Evolutionary conservation across 2,797 vertebrate species (phyloP), one percentile per base, ranked within the genome.

Genomic region (Enteromius afrohamiltoni): DNA sequence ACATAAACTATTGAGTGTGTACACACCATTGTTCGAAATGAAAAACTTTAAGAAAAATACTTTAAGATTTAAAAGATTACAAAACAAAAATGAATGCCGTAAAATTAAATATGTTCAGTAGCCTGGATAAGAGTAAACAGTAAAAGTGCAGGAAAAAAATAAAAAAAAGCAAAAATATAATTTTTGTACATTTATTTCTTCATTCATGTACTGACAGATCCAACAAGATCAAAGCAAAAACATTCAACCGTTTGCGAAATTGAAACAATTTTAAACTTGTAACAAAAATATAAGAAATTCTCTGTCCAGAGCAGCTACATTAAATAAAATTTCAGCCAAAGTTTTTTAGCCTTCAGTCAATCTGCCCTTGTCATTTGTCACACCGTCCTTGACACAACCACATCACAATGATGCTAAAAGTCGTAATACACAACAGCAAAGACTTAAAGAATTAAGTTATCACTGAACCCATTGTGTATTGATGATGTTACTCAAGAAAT

Each of bases 401-500:
- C 51, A 83, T 83, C 14, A 70, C 34, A 64, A 34, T 1, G 16
- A 83, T 47, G 51, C 65, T 77, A 47, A 83, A 77, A 16, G 3
- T 49, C 40, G 77, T 17, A 60, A 60, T 70, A 70, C 64, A 77
- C 65, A 82, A 83, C 81, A 83, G 81, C 34, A 76, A 68, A 58
- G 62, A 83, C 81, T 83, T 83, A 58, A 67, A 83, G 34, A 77
- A 68, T 83, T 69, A 83, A 83, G 73, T 83, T 58, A 83, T 60
- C 74, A 77, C 65, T 34, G 21, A 83, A 77, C 29, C 82, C 47
- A 69, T 62, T 68, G 65, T 69, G 82, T 26, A 51, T 21, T 42
- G 23, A 49, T 47, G 49, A 55, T 76, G 37, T 58, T 55, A 77
- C 64, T 77, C 23, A 58, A 8, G 14, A 76, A 74, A 51, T 31